Base-by-base conservation (phyloP, 2,888 invertebrate species). In the Stictocephala bisonia region DNA sequence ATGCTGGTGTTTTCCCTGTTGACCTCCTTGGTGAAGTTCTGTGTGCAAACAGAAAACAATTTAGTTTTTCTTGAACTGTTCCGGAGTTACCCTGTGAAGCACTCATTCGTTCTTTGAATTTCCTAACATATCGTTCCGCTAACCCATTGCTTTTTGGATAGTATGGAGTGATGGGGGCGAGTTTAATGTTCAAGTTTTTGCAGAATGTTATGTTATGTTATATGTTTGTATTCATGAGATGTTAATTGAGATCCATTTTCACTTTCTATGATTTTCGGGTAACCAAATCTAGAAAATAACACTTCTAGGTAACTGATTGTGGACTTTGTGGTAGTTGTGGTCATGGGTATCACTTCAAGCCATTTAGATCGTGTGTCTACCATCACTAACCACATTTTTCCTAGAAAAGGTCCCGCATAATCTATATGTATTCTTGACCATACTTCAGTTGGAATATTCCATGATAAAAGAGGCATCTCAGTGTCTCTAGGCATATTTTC, bases 101-200 rank as follows among this genome's bases (percentile, higher is more conserved):
- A 11, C 2, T 56, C 41, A 68, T 35, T 13, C 73, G 11, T 20
- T 35, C 50, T 31, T 73, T 73, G 44, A 73, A 73, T 1, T 53
- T 73, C 15, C 68, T 6, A 1, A 73, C 73, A 64, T 77, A 79
- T 35, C 79, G 73, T 74, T 80, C 80, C 2, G 79, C 79, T 70
- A 77, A 77, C 0, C 80, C 79, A 67, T 80, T 81, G 22, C 77
- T 76, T 48, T 77, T 73, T 35, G 67, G 72, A 31, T 72, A 67
- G 29, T 51, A 72, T 15, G 72, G 64, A 11, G 64, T 72, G 26
- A 66, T 66, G 7, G 20, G 48, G 18, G 48, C 29, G 27, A 67
- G 72, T 53, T 51, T 67, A 2, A 72, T 67, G 18, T 29, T 35
- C 1, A 24, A 22, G 20, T 67, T 15, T 29, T 44, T 51, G 22